phyloP scores from a whole-genome alignment of 2,113 vertebrate species.

The Baryphthengus martii region DNA sequence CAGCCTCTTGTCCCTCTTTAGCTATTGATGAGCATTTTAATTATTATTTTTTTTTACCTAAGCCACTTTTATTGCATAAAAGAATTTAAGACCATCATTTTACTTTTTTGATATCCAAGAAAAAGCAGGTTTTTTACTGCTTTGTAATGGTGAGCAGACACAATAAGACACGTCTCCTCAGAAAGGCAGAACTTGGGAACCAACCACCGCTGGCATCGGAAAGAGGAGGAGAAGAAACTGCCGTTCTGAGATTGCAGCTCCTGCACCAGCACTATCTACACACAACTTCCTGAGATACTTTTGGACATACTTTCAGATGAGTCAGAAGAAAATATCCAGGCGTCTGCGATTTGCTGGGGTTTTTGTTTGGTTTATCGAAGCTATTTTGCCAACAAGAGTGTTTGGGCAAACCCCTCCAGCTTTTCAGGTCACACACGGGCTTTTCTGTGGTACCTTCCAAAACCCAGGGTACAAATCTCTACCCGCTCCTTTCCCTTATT shows the following conservation, averaged over 20 bases:
- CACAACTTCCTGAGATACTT: not conserved
- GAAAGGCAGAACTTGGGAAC: not conserved
- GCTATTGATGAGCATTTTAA: too few relatives aligned
- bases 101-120: not conserved
- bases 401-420: not conserved
- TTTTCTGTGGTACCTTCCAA: not conserved
- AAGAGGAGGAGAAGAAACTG: not conserved
- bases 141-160: not conserved
- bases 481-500: fast-evolving
- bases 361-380: not conserved
- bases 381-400: not conserved
- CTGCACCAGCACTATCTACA: not conserved
- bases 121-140: not conserved
- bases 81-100: not conserved
- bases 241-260: not conserved
- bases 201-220: not conserved
- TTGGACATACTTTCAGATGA: not conserved
- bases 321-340: not conserved
- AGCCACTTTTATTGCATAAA: not conserved
- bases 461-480: fast-evolving
- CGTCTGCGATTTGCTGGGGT: not conserved
- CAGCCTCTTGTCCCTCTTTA: too few relatives aligned
- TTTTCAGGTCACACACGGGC: not conserved
- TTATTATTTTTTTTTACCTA: not conserved
- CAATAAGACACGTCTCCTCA: not conserved